Conservation (phyloP, 1,140 invertebrate genomes). For the Palaemon carinicauda region DNA sequence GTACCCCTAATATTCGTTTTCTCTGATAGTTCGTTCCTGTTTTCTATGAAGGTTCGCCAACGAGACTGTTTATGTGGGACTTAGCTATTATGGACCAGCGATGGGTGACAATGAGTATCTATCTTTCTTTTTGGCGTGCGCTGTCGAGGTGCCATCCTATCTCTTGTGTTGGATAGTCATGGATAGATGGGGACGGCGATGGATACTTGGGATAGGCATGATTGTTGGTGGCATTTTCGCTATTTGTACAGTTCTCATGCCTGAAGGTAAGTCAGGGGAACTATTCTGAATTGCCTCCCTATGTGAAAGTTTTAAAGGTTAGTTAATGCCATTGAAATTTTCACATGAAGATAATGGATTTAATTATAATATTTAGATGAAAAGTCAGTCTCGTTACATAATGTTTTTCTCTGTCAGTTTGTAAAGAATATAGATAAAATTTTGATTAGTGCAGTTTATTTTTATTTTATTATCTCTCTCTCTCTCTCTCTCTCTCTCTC, state of each 20-base stretch:
- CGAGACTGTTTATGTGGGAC: slow-evolving; percentile 69
- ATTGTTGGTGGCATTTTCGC: slow-evolving; percentile 83
- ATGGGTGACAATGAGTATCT: slow-evolving; percentile 68
- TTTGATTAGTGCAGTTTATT: too few species aligned
- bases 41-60: slow-evolving; percentile 69
- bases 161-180: slow-evolving; percentile 85
- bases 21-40: slow-evolving; percentile 51
- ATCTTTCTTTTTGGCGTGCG: slow-evolving; percentile 72
- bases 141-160: slow-evolving; percentile 87
- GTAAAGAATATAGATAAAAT: too few species aligned
- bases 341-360: too few species aligned
- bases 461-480: too few species aligned
- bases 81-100: slow-evolving; percentile 69
- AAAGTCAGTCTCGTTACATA: too few species aligned
- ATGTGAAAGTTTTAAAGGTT: too few species aligned
- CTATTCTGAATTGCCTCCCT: too few species aligned
- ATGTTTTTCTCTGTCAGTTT: too few species aligned
- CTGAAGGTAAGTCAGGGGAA: slow-evolving; percentile 65
- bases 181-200: slow-evolving; percentile 79
- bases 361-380: too few species aligned
- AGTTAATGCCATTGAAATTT: too few species aligned
- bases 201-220: slow-evolving; percentile 87
- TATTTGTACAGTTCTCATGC: slow-evolving; percentile 68
- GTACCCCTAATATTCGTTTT: background rate
- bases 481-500: too few species aligned